Conservation (phyloP, 2,888 invertebrate genomes). For the Lasioglossum lativentre region DNA sequence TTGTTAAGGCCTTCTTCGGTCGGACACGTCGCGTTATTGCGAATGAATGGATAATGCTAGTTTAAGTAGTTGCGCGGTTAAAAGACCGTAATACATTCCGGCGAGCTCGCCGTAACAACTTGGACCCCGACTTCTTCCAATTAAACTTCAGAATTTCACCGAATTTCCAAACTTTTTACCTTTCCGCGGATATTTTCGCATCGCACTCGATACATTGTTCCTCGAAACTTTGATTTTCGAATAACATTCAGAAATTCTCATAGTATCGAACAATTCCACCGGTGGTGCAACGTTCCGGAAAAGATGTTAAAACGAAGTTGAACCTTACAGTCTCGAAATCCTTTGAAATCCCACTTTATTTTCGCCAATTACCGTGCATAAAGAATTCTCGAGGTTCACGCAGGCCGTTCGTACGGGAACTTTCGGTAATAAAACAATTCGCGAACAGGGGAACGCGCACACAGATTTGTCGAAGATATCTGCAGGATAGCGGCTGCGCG, state of each 20-base stretch:
- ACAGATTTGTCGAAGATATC: background rate
- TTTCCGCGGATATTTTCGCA: background rate
- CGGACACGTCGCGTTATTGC: constrained; percentile 47
- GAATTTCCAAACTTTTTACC: constrained; percentile 53
- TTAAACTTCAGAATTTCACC: constrained; percentile 66
- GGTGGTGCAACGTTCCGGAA: too few relatives aligned
- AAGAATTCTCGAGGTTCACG: background rate
- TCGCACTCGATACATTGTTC: background rate
- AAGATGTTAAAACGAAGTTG: too few relatives aligned
- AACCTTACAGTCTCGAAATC: too few relatives aligned
- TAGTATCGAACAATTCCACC: too few relatives aligned
- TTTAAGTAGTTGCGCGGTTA: constrained; percentile 67
- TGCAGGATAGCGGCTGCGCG: background rate
- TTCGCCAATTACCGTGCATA: background rate
- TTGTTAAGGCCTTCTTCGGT: constrained; percentile 15
- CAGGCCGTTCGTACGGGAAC: background rate
- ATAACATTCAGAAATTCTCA: background rate
- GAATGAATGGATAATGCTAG: constrained; percentile 58
- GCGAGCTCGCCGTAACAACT: constrained; percentile 28
- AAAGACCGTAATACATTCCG: constrained; percentile 58
- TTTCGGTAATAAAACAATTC: background rate
- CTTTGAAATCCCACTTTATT: background rate
- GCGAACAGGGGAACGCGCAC: constrained; percentile 9
- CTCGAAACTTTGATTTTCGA: background rate
- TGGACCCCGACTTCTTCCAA: constrained; percentile 64